A percentile compares a stretch with the other conserved stretches of the same genome.
These are phyloP conservation scores for Drosophila pseudotalamancana DNA, from an alignment of 2,888 invertebrate genomes.

Conservation along the genomic window DNA sequence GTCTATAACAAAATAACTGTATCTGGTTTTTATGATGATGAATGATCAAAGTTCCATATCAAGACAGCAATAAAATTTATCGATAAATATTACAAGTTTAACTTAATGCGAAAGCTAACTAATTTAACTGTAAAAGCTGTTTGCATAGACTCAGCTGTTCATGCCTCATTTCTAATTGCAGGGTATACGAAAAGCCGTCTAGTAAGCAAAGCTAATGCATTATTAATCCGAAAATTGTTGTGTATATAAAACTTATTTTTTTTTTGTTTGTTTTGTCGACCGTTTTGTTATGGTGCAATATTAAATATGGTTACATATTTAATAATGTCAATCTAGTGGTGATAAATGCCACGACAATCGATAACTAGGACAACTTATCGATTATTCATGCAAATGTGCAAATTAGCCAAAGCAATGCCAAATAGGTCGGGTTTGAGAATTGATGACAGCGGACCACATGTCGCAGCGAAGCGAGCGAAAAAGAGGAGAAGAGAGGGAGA, in stretches of 20 bases:
- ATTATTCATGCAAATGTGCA: slow-evolving; percentile 24
- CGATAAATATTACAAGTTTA: too few species aligned
- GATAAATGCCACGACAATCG: slow-evolving; percentile 54
- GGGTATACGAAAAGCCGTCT: slow-evolving; percentile 15
- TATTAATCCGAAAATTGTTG: slow-evolving; percentile 61
- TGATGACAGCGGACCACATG: neutral
- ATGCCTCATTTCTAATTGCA: neutral
- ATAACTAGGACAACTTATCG: slow-evolving; percentile 39
- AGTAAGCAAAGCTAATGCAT: slow-evolving; percentile 56
- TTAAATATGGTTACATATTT: slow-evolving; percentile 66
- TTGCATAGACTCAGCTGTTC: too few species aligned
- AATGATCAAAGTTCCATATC: too few species aligned
- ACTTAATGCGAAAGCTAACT: too few species aligned
- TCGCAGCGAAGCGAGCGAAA: too few species aligned
- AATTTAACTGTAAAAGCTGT: too few species aligned
- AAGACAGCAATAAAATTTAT: too few species aligned
- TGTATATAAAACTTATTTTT: slow-evolving; percentile 9
- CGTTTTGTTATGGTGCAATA: slow-evolving; percentile 49
- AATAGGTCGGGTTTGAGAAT: neutral
- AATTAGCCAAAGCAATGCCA: neutral
- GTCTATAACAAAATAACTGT: too few species aligned
- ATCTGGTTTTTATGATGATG: too few species aligned
- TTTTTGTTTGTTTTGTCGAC: slow-evolving; percentile 19
- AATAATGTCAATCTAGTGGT: slow-evolving; percentile 52
- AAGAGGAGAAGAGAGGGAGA: neutral